These are phyloP conservation scores for Stegostoma tigrinum DNA, from an alignment of 2,113 vertebrate genomes.

Conservation along the genomic window DNA sequence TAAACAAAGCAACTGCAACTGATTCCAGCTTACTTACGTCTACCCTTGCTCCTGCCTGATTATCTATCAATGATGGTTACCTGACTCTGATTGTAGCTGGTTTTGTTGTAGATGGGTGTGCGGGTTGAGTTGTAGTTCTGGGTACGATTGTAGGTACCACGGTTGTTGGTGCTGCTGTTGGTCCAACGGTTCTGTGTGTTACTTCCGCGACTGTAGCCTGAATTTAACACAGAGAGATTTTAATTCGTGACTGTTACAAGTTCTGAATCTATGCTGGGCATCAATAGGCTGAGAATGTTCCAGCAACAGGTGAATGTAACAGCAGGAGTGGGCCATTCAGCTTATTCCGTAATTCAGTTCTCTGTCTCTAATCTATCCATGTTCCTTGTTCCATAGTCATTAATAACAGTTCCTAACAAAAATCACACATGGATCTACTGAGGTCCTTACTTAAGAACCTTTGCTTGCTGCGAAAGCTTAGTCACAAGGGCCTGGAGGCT, in stretches of 20 bases:
- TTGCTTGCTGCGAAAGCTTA: no score
- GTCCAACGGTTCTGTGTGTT: slow-evolving; percentile 79
- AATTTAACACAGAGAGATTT: not conserved
- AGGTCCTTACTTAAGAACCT: no score
- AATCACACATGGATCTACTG: not conserved
- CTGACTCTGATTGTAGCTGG: slow-evolving; percentile 40
- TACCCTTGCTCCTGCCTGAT: no score
- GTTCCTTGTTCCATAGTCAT: not conserved
- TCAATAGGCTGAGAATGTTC: not conserved
- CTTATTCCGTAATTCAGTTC: not conserved
- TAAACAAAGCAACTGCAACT: not conserved
- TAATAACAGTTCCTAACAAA: not conserved
- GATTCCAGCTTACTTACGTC: not conserved
- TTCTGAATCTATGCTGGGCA: not conserved
- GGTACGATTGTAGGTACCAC: not conserved
- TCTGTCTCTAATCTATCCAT: not conserved
- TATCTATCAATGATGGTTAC: slow-evolving; percentile 36
- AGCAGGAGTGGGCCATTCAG: not conserved
- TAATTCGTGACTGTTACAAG: not conserved
- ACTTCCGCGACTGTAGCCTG: slow-evolving; percentile 71
- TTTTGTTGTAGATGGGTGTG: slow-evolving; percentile 17
- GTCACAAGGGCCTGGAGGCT: no score
- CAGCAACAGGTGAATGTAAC: not conserved
- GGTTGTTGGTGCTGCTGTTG: slow-evolving; percentile 55
- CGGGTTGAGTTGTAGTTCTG: not conserved